Evolutionary conservation across 1,140 invertebrate species (phyloP), one percentile per base, ranked within the genome.

Genomic region (Linepithema humile): DNA sequence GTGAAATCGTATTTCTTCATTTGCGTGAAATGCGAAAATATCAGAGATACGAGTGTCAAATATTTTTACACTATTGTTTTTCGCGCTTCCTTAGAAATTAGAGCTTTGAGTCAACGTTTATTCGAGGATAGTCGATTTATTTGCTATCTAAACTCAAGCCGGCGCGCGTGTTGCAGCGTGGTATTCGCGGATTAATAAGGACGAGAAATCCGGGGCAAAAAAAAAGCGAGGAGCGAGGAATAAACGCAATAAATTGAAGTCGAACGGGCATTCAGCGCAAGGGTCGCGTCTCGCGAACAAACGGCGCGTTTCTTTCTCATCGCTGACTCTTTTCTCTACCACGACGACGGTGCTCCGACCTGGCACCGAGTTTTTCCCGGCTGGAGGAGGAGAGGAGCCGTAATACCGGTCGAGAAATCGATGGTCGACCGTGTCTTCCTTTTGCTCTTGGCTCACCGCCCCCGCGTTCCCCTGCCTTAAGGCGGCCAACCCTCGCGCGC

Each of bases 401-500:
- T 90, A 88, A 90, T 89, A 83, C 88, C 86, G 89, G 77, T 83
- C 85, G 86, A 89, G 89, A 90, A 90, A 90, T 90, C 89, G 89
- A 90, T 90, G 89, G 84, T 85, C 86, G 77, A 50, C 45, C 86
- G 78, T 74, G 67, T 77, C 78, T 85, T 85, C 60, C 83, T 82
- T 83, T 55, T 65, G 53, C 59, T 59, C 62, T 72, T 32, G 67
- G 48, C 59, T 67, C 40, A 38, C 67, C 59, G 20, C 48, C 43
- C 60, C 72, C 57, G 43, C 48, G 10, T 50, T 43, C 82, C 57
- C 32, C n/a, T 35, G 23, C 57, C 73, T 59, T 45, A 43, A 43
- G 48, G 15, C 48, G 75, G 72, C 78, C 82, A 55, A 70, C 87
- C 80, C 74, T 83, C 83, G 72, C 82, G 83, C 80, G 32, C 82